Evolutionary conservation across 2,113 vertebrate genomes (phyloP).

Genomic region (Platichthys flesus): DNA sequence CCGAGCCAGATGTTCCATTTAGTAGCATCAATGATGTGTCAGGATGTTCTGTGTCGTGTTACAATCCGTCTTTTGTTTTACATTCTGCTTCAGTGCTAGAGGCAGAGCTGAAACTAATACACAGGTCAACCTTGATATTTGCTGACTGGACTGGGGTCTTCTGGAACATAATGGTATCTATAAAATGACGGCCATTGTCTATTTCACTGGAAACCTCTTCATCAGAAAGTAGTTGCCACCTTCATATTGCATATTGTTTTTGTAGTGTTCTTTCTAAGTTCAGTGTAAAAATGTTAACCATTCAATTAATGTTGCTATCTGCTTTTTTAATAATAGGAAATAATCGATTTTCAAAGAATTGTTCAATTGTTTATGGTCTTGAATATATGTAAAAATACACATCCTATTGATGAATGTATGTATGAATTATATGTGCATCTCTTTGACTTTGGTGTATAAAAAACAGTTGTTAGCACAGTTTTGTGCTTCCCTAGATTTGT

Average conservation of each 20-base stretch:
- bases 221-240: background rate
- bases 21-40: constrained; percentile 27
- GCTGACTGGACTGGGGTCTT: constrained; percentile 21
- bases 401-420: too few species aligned
- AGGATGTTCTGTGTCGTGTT: constrained; percentile 30
- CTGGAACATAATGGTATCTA: background rate
- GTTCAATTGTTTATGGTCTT: too few species aligned
- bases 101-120: constrained; percentile 27
- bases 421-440: too few species aligned
- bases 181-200: background rate
- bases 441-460: background rate
- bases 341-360: too few species aligned
- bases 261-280: too few species aligned
- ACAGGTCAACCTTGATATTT: constrained; percentile 26
- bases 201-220: background rate
- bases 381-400: too few species aligned
- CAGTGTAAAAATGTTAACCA: too few species aligned
- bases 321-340: too few species aligned
- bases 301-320: too few species aligned
- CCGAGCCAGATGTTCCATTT: constrained; percentile 51
- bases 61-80: constrained; percentile 31
- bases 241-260: background rate
- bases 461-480: background rate
- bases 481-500: background rate
- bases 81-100: constrained; percentile 2